Evolutionary conservation across 1,140 invertebrate species (phyloP).

Genomic region (Diprion similis): DNA sequence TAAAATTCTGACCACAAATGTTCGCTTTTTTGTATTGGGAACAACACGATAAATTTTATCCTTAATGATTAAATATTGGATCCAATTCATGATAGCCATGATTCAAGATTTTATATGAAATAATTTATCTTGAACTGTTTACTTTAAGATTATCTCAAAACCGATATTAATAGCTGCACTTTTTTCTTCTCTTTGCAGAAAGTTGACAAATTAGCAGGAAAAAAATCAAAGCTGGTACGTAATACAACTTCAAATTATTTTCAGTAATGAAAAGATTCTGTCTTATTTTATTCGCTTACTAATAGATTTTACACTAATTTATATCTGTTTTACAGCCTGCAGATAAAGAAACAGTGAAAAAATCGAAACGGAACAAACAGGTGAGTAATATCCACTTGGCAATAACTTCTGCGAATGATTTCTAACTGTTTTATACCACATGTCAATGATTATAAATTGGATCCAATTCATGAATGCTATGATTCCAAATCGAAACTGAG

Average conservation of each 20-base stretch:
- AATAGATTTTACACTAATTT: background rate
- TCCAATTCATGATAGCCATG: constrained; percentile 5
- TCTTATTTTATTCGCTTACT: too few relatives aligned
- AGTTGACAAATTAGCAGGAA: background rate
- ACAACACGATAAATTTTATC: background rate
- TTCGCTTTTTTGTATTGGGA: background rate
- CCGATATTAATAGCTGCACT: background rate
- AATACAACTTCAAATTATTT: background rate
- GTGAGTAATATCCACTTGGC: background rate
- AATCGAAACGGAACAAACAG: background rate
- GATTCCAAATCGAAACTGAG: background rate
- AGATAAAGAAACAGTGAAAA: background rate
- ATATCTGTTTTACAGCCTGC: background rate
- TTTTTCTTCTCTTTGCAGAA: background rate
- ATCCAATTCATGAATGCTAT: constrained; percentile 3
- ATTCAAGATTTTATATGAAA: background rate
- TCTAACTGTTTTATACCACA: background rate
- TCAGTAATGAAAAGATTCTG: too few relatives aligned
- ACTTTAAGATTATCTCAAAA: background rate
- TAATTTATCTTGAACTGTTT: background rate
- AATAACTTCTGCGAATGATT: background rate
- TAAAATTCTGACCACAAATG: too few relatives aligned
- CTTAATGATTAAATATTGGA: background rate
- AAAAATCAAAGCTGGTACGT: background rate
- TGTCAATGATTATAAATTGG: background rate